Evolutionary conservation across 2,113 vertebrate species (phyloP).

Genomic region (Sinocyclocheilus grahami): DNA sequence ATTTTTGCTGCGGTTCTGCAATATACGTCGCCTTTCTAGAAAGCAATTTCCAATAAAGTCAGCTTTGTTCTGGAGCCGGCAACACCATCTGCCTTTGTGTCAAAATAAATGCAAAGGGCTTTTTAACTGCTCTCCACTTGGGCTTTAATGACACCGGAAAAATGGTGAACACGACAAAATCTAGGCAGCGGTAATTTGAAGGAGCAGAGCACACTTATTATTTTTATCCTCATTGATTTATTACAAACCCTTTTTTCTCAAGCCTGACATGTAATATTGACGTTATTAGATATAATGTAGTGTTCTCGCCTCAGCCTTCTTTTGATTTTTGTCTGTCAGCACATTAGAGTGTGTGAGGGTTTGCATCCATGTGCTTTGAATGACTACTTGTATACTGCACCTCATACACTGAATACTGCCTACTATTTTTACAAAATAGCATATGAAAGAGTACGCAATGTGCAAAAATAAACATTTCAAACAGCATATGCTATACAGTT

Average conservation of each 20-base stretch:
- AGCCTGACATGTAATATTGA: slow-evolving; percentile 31
- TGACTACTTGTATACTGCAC: background rate
- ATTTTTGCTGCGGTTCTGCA: slow-evolving; percentile 25
- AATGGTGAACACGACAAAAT: slow-evolving; percentile 49
- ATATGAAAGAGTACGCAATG: background rate
- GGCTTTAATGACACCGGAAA: slow-evolving; percentile 60
- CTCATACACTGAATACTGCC: background rate
- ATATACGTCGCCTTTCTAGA: slow-evolving; percentile 38
- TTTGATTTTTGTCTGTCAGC: slow-evolving; percentile 43
- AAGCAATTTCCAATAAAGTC: slow-evolving; percentile 63
- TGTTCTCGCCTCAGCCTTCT: slow-evolving; percentile 32
- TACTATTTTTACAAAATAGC: background rate
- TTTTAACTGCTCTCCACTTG: slow-evolving; percentile 54
- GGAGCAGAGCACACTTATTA: slow-evolving; percentile 25
- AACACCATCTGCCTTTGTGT: slow-evolving; percentile 63
- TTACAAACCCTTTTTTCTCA: slow-evolving; percentile 38
- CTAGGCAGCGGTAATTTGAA: slow-evolving; percentile 44
- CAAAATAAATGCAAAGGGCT: slow-evolving; percentile 58
- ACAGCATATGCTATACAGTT: background rate
- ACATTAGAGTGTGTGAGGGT: slow-evolving; percentile 13
- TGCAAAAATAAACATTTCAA: background rate
- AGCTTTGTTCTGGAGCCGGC: slow-evolving; percentile 52
- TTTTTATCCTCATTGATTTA: slow-evolving; percentile 45
- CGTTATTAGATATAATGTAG: slow-evolving; percentile 40
- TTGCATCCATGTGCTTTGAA: background rate